These are phyloP conservation scores for Tachystola acroxantha DNA, from an alignment of 2,888 invertebrate genomes.

Conservation along the genomic window DNA sequence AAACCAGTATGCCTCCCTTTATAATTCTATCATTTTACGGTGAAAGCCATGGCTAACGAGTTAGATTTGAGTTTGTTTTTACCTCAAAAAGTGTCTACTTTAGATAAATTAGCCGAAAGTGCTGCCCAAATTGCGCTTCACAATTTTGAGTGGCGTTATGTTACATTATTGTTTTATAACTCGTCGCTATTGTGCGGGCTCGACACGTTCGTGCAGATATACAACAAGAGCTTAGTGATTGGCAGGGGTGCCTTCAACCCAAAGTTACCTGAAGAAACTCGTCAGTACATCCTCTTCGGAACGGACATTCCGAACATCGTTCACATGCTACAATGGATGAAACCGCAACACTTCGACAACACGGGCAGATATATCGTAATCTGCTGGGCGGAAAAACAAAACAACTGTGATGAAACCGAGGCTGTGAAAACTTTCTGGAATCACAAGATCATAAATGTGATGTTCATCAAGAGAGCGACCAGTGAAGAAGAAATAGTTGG, in stretches of 20 bases:
- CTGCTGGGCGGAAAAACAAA: conserved; percentile 33
- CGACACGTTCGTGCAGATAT: conserved; percentile 38
- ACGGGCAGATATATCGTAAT: conserved; percentile 51
- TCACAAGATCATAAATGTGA: conserved; percentile 45
- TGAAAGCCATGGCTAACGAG: no score
- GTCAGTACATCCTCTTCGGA: conserved; percentile 48
- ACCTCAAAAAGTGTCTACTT: neutral
- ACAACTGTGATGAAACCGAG: conserved; percentile 41
- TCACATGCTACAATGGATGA: conserved; percentile 35
- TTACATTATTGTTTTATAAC: conserved; percentile 50
- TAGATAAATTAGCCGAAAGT: conserved; percentile 31
- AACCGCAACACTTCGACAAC: conserved; percentile 38
- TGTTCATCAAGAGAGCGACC: conserved; percentile 27
- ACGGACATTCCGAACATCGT: conserved; percentile 29
- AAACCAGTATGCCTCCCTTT: no score
- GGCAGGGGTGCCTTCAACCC: conserved; percentile 29
- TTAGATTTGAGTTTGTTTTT: conserved; percentile 13
- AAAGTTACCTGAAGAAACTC: conserved; percentile 20
- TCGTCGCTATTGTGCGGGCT: conserved; percentile 34
- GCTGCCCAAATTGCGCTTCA: conserved; percentile 46
- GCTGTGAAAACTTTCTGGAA: conserved; percentile 44
- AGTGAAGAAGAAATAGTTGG: conserved; percentile 23
- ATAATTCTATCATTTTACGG: no score
- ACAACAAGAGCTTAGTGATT: conserved; percentile 37
- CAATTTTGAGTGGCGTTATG: conserved; percentile 48